These are phyloP conservation scores for Dolichotis patagonum DNA, from an alignment of 2,113 vertebrate genomes.

Conservation along the genomic window DNA sequence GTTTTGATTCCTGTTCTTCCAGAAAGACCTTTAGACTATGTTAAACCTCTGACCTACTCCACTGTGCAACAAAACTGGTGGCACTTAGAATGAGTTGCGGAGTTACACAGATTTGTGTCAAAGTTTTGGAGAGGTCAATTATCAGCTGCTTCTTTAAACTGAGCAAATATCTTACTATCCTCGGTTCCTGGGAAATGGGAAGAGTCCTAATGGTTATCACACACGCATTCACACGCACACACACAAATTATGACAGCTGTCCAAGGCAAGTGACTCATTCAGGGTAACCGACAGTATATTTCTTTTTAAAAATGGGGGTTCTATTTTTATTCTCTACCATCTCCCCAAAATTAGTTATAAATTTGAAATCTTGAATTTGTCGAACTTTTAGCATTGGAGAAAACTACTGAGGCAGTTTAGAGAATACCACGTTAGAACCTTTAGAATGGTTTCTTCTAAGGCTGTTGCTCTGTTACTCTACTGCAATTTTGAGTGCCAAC, in stretches of 20 bases:
- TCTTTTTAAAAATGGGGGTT: background rate
- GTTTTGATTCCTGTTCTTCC: conserved; percentile 33
- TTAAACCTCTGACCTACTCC: background rate
- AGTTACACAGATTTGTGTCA: background rate
- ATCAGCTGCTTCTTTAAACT: background rate
- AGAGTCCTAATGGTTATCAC: background rate
- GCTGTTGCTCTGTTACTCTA: background rate
- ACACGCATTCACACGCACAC: background rate
- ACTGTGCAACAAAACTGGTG: background rate
- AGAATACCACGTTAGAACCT: background rate
- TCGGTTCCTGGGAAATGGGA: background rate
- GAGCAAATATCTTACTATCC: background rate
- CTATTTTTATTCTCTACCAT: background rate
- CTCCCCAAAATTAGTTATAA: background rate
- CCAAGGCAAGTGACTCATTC: background rate
- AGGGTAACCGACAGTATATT: background rate
- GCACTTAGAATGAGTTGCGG: background rate
- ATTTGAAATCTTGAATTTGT: background rate
- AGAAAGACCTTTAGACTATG: conserved; percentile 31
- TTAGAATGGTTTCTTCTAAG: background rate
- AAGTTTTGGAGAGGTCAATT: background rate
- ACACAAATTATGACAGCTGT: no score
- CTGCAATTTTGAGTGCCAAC: background rate
- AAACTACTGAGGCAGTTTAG: background rate
- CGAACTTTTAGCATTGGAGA: background rate